phyloP scores from a whole-genome alignment of 2,797 vertebrate species.

The Mycteria americana region DNA sequence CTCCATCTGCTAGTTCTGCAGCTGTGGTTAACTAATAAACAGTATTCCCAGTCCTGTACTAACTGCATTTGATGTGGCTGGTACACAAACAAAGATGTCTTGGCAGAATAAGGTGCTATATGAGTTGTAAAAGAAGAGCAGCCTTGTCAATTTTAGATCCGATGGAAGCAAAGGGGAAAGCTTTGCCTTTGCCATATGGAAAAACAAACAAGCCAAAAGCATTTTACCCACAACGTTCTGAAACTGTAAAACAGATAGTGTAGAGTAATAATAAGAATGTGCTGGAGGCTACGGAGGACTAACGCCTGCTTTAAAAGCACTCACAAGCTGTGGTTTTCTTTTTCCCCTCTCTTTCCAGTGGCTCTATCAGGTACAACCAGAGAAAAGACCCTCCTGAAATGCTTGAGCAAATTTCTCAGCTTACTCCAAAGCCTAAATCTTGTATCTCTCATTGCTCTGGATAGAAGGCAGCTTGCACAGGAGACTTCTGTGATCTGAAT shows the following conservation, averaged over 20 bases:
- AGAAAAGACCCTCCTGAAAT: not conserved
- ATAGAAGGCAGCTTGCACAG: not conserved
- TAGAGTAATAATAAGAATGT: not conserved
- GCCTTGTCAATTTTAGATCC: not conserved
- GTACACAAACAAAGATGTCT: slow-evolving; percentile 43
- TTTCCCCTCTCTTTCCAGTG: not conserved
- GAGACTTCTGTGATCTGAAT: not conserved
- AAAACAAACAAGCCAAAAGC: not conserved
- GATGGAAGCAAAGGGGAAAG: not conserved
- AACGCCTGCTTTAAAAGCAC: not conserved
- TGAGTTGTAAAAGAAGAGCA: slow-evolving; percentile 4
- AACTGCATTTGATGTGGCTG: slow-evolving; percentile 18
- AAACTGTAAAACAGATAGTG: not conserved
- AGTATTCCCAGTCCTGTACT: slow-evolving; percentile 37
- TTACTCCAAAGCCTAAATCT: not conserved
- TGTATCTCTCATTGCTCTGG: not conserved
- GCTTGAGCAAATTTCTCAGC: not conserved
- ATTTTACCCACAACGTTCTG: not conserved
- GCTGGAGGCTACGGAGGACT: not conserved
- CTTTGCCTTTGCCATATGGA: not conserved
- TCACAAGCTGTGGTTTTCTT: not conserved
- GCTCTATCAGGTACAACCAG: not conserved
- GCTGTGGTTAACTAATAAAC: slow-evolving; percentile 66
- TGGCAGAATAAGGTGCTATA: slow-evolving; percentile 34
- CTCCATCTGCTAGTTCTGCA: slow-evolving; percentile 53